Percentiles rank a stretch among this genome's conserved stretches.
phyloP scores from a whole-genome alignment of 2,113 vertebrate genomes.

The Rafetus swinhoei region DNA sequence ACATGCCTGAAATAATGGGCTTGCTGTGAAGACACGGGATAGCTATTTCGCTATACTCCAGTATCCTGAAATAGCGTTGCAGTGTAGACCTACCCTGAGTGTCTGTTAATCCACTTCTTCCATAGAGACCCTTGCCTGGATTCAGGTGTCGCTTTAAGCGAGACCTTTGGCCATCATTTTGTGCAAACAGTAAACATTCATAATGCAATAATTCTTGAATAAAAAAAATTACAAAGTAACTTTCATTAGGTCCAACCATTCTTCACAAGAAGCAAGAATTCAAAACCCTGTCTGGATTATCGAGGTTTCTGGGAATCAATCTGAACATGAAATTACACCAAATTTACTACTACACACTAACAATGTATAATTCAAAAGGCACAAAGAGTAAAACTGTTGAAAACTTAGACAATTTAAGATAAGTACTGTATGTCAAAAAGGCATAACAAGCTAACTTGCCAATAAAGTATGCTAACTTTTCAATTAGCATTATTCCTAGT shows the following conservation, averaged over 20 bases:
- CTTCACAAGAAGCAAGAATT: background rate
- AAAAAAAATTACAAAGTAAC: background rate
- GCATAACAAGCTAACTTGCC: too few relatives aligned
- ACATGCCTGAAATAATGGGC: too few relatives aligned
- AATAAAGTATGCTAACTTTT: background rate
- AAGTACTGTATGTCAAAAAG: background rate
- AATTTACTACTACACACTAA: background rate
- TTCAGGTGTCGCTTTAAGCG: background rate
- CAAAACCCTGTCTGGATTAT: background rate
- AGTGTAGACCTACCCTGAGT: background rate
- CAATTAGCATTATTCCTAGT: background rate
- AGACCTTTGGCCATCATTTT: background rate
- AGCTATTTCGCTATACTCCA: too few relatives aligned
- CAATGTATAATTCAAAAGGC: background rate
- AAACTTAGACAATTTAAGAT: background rate
- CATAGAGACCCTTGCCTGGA: background rate
- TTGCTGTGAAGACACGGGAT: too few relatives aligned
- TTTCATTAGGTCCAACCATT: background rate
- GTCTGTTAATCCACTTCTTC: background rate
- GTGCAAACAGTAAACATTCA: background rate
- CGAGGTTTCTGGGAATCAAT: background rate
- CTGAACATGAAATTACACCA: background rate
- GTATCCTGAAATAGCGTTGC: too few relatives aligned
- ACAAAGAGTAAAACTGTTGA: background rate
- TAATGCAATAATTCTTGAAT: background rate